A percentile compares a stretch with the other conserved stretches of the same genome.
phyloP scores from a whole-genome alignment of 1,140 invertebrate genomes.

The Daktulosphaira vitifoliae region DNA sequence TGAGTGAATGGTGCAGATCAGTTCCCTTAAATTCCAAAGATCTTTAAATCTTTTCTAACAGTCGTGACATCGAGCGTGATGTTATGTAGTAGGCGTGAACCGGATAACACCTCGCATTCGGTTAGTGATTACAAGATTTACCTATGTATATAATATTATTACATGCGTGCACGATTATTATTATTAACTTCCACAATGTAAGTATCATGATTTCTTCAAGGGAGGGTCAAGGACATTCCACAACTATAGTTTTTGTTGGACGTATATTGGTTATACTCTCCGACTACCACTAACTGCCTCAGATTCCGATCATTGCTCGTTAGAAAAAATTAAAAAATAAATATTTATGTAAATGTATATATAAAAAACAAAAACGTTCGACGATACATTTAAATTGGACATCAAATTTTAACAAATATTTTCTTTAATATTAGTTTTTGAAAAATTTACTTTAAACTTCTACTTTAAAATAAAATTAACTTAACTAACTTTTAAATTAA shows the following conservation, averaged over 20 bases:
- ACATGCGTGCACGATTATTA: background rate
- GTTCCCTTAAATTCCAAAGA: slow-evolving; percentile 19
- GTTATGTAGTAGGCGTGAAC: slow-evolving; percentile 22
- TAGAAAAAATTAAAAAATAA: slow-evolving; percentile 9
- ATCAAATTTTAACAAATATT: too few species aligned
- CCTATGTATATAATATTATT: background rate
- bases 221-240: slow-evolving; percentile 26
- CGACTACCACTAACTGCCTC: background rate
- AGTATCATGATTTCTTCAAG: slow-evolving; percentile 15
- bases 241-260: too few species aligned
- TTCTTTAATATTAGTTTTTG: too few species aligned
- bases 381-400: too few species aligned
- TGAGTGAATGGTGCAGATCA: slow-evolving; percentile 21
- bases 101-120: slow-evolving; percentile 10
- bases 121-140: background rate
- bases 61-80: slow-evolving; percentile 12
- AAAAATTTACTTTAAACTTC: too few species aligned
- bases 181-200: background rate
- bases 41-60: background rate
- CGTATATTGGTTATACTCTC: too few species aligned
- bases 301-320: slow-evolving; percentile 2
- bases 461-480: too few species aligned
- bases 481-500: too few species aligned
- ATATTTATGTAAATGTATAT: too few species aligned
- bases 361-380: slow-evolving; percentile 16